Evolutionary conservation across 2,888 invertebrate species (phyloP).

Genomic region (Orchestes rusci): DNA sequence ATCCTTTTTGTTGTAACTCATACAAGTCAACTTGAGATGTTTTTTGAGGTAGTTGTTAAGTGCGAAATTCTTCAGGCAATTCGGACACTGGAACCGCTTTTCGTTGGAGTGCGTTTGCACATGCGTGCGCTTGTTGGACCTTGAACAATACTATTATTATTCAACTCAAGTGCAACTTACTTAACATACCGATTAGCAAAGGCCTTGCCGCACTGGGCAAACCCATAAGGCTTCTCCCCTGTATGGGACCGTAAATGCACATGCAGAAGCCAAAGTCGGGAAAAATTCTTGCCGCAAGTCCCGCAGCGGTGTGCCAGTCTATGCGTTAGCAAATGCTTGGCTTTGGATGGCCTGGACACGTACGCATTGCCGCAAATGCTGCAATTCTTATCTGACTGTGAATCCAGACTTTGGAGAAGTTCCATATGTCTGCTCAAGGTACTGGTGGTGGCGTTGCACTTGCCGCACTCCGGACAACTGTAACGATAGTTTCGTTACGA

Average conservation of each 20-base stretch:
- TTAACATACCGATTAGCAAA: conserved; percentile 71
- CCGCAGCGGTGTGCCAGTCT: conserved; percentile 87
- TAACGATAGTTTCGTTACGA: too few relatives aligned
- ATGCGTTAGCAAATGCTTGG: conserved; percentile 90
- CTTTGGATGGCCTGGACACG: conserved; percentile 95
- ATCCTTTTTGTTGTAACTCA: conserved; percentile 16
- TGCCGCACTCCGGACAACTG: conserved; percentile 85
- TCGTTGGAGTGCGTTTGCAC: conserved; percentile 91
- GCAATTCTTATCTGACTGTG: conserved; percentile 89
- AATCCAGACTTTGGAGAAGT: conserved; percentile 82
- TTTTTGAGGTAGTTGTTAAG: conserved; percentile 93
- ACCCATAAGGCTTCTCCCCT: conserved; percentile 88
- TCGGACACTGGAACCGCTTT: conserved; percentile 81
- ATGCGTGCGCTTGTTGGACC: conserved; percentile 88
- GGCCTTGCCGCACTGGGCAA: conserved; percentile 88
- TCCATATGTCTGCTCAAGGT: conserved; percentile 87
- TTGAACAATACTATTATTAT: too few relatives aligned
- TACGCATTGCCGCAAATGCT: conserved; percentile 96
- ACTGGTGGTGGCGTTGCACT: conserved; percentile 85
- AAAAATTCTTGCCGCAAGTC: conserved; percentile 91
- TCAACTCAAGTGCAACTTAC: not conserved
- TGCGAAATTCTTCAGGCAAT: conserved; percentile 87
- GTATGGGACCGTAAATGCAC: conserved; percentile 87
- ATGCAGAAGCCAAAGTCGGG: conserved; percentile 92
- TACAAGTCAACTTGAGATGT: conserved; percentile 87